These are phyloP conservation scores for Pristiophorus japonicus DNA, from an alignment of 2,113 vertebrate species.

Conservation along the genomic window DNA sequence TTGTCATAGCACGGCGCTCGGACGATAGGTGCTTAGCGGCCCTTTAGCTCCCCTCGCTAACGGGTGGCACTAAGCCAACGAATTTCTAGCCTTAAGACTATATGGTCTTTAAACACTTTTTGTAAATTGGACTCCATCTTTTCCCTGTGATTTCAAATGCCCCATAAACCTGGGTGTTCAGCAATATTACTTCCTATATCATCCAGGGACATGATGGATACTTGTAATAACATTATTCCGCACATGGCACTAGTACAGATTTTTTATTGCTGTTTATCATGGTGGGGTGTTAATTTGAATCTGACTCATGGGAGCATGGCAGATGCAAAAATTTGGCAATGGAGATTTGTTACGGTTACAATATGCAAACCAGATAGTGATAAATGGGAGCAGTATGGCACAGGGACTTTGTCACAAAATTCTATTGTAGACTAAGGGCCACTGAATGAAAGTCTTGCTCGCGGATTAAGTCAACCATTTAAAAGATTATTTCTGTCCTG, in stretches of 20 bases:
- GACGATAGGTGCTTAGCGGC: no score
- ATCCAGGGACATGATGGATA: not conserved
- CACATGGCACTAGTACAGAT: not conserved
- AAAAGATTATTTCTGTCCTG: constrained; percentile 11
- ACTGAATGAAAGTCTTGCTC: no score
- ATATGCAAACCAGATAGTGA: constrained; percentile 24
- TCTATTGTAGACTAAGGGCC: not conserved
- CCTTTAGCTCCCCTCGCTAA: no score
- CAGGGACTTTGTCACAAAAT: not conserved
- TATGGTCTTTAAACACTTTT: not conserved
- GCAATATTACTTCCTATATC: not conserved
- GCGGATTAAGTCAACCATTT: constrained; percentile 3
- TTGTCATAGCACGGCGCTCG: no score
- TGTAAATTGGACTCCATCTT: no score
- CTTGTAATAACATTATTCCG: not conserved
- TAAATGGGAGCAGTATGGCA: not conserved
- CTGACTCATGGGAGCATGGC: constrained; percentile 11
- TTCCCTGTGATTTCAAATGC: not conserved
- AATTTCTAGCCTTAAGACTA: no score
- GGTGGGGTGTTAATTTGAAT: constrained; percentile 20
- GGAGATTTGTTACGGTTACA: constrained; percentile 4
- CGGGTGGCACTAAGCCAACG: no score
- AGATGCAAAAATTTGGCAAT: not conserved
- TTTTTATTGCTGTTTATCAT: constrained; percentile 22
- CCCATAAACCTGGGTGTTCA: not conserved